Evolutionary conservation across 2,797 vertebrate genomes (phyloP), one percentile per base, ranked within the genome.

Genomic region (Sebastes trivittatus): DNA sequence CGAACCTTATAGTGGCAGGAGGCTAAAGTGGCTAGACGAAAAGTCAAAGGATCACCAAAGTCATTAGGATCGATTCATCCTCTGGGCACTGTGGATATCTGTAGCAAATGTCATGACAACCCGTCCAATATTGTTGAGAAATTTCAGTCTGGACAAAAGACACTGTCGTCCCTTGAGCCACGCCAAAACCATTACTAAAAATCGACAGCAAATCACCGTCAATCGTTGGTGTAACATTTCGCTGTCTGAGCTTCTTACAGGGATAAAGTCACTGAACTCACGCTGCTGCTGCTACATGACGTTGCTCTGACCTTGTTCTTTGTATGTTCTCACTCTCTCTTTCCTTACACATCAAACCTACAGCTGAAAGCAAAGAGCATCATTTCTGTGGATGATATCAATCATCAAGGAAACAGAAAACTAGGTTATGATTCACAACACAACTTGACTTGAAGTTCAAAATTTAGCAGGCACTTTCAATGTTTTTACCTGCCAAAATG

Each of bases 221-320:
- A 10, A 11, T 13, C 4, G 4, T 16, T 4, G 11, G 5, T 9
- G 10, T 23, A n/a, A 32, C 34, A 46, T 58, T 30, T 59, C 5
- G 2, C 4, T 10, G 34, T 75, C 34, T 58, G 42, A 52, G 67
- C 27, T 71, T 62, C 25, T 64, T 42, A 60, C 30, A 29, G 46
- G 49, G 6, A n/a, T 7, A 9, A 67, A 27, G 36, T 80, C 14
- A 3, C 1, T 71, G 55, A 68, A 38, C 29, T 36, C 49, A 34
- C 20, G 2, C 30, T 46, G 30, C 32, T 36, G 71, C 34, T 36
- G 66, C 34, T 4, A 20, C 38, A 25, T 38, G 23, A 65, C n/a
- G 30, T 23, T 29, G 22, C 29, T 18, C 38, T 70, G 66, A 79
- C 72, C 61, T 75, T 67, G 75, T 74, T 56, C 22, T 52, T 29